Percentiles rank a stretch among this genome's conserved stretches.
phyloP scores from a whole-genome alignment of 2,797 vertebrate genomes.

The Eutrigla gurnardus region DNA sequence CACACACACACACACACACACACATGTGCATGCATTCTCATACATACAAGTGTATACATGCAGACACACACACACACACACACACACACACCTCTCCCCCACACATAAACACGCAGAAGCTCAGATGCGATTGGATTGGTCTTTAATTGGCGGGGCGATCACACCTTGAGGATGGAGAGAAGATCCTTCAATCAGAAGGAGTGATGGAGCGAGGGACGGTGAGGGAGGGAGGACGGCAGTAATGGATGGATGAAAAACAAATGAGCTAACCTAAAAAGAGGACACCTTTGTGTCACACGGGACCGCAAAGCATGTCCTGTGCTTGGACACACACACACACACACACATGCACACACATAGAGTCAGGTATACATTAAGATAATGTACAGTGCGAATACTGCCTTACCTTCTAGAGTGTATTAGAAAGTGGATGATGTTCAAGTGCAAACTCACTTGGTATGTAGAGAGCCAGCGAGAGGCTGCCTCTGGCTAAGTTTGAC shows the following conservation, averaged over 20 bases:
- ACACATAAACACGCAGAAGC: slow-evolving; percentile 81
- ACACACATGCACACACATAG: slow-evolving; percentile 30
- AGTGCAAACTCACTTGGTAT: slow-evolving; percentile 49
- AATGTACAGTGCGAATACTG: slow-evolving; percentile 70
- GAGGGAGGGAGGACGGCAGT: slow-evolving; percentile 50
- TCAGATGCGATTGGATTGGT: slow-evolving; percentile 96
- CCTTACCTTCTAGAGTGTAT: slow-evolving; percentile 76
- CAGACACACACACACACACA: slow-evolving; percentile 62
- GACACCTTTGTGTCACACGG: slow-evolving; percentile 61
- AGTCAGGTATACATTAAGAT: slow-evolving; percentile 68
- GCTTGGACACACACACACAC: slow-evolving; percentile 26
- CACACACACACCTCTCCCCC: slow-evolving; percentile 72
- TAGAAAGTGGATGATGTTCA: slow-evolving; percentile 70
- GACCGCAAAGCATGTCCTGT: slow-evolving; percentile 41
- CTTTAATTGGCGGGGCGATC: slow-evolving; percentile 93
- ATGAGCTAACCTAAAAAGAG: slow-evolving; percentile 66
- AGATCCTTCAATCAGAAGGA: slow-evolving; percentile 82
- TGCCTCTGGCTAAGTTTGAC: slow-evolving; percentile 68
- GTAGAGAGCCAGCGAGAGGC: slow-evolving; percentile 42
- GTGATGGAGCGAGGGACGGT: slow-evolving; percentile 72
- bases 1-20: slow-evolving; percentile 62
- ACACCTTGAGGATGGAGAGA: slow-evolving; percentile 81
- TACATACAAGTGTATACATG: slow-evolving; percentile 56
- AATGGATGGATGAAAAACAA: slow-evolving; percentile 69
- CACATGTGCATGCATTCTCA: slow-evolving; percentile 42